These are phyloP conservation scores for Notodonta dromedarius DNA, from an alignment of 2,888 invertebrate genomes.

Conservation along the genomic window DNA sequence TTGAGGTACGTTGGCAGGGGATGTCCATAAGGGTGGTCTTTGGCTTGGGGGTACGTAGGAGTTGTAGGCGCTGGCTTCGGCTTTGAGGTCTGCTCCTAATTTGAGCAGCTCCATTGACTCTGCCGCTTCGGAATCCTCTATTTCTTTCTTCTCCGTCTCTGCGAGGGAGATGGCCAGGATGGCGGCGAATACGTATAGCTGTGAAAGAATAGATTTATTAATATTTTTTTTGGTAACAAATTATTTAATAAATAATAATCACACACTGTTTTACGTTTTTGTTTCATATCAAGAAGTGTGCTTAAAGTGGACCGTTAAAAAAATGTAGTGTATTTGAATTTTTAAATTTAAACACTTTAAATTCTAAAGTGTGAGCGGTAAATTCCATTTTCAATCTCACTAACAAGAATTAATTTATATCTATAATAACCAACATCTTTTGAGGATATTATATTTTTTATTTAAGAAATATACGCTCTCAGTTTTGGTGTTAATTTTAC, in stretches of 20 bases:
- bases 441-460: background rate
- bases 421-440: background rate
- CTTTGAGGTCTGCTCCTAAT: conserved; percentile 43
- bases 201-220: conserved; percentile 32
- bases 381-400: too few species aligned
- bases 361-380: too few species aligned
- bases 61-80: conserved; percentile 51
- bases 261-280: too few species aligned
- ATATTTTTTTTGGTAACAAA: too few species aligned
- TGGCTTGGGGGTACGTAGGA: conserved; percentile 48
- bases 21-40: conserved; percentile 44
- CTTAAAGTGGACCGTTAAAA: too few species aligned
- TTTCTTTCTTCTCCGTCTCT: conserved; percentile 46
- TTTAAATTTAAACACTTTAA: too few species aligned
- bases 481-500: background rate
- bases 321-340: too few species aligned
- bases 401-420: too few species aligned
- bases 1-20: conserved; percentile 24
- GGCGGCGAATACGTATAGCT: conserved; percentile 62
- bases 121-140: conserved; percentile 61
- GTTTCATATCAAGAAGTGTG: too few species aligned
- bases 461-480: background rate
- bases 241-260: too few species aligned
- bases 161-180: conserved; percentile 65
- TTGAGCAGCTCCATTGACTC: conserved; percentile 58